Conservation (phyloP, 2,113 vertebrate genomes). For the Micronisus gabar region DNA sequence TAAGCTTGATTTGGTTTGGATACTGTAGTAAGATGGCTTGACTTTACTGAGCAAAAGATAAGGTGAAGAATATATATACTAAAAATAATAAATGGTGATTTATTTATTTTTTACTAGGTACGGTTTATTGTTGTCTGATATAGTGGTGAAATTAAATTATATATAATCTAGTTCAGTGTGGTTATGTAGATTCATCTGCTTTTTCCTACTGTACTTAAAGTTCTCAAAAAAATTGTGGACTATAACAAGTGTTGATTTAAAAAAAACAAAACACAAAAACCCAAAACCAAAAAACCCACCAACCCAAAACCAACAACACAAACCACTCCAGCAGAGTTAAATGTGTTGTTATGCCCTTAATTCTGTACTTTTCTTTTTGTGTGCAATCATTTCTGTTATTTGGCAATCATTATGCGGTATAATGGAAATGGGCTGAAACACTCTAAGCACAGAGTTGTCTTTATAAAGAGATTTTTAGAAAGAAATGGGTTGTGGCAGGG, state of each 20-base stretch:
- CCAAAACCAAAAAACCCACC: neutral
- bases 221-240: neutral
- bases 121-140: neutral
- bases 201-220: neutral
- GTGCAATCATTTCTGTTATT: slow-evolving; percentile 34
- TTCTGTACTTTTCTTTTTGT: slow-evolving; percentile 12
- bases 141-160: neutral
- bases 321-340: slow-evolving; percentile 16
- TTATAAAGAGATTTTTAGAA: slow-evolving; percentile 9
- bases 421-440: neutral
- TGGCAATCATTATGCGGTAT: neutral
- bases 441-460: neutral
- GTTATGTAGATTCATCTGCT: neutral
- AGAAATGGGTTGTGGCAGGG: slow-evolving; percentile 1
- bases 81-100: neutral
- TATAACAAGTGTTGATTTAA: neutral
- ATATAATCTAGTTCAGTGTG: neutral
- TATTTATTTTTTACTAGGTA: neutral
- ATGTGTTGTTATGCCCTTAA: slow-evolving; percentile 27
- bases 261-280: neutral
- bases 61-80: neutral
- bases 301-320: neutral
- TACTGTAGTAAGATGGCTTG: neutral
- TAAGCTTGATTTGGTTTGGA: neutral
- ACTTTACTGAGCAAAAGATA: neutral